Evolutionary conservation across 2,113 vertebrate species (phyloP).

Genomic region (Phrynosoma blainvillii): DNA sequence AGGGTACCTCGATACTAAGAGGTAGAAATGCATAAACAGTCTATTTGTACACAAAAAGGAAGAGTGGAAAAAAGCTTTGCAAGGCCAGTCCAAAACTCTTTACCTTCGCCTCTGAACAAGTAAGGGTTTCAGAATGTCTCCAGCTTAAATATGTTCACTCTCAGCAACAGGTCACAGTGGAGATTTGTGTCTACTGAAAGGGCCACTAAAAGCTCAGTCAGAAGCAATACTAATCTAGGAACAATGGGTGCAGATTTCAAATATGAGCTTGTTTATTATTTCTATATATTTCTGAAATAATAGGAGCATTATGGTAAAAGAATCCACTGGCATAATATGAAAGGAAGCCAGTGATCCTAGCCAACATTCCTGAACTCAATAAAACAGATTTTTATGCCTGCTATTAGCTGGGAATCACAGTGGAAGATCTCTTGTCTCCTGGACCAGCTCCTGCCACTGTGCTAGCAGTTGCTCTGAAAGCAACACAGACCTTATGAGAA

Average conservation of each 20-base stretch:
- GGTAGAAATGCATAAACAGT: background rate
- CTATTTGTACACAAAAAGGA: background rate
- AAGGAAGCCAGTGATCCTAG: background rate
- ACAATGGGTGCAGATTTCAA: slow-evolving; percentile 1
- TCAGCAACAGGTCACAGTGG: background rate
- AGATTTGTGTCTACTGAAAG: background rate
- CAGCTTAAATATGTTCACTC: background rate
- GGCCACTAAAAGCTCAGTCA: slow-evolving; percentile 5
- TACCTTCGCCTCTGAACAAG: background rate
- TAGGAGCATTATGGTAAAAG: background rate
- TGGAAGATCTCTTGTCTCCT: slow-evolving; percentile 5
- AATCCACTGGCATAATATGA: slow-evolving; percentile 8
- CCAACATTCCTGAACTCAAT: slow-evolving; percentile 22
- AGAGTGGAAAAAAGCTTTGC: background rate
- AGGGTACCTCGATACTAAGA: background rate
- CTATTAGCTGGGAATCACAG: background rate
- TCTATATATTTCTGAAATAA: slow-evolving; percentile 32
- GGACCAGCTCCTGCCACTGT: background rate
- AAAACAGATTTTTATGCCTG: slow-evolving; percentile 14
- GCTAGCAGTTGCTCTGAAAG: background rate
- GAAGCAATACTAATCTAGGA: slow-evolving; percentile 11
- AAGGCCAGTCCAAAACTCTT: background rate
- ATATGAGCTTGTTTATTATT: slow-evolving; percentile 9
- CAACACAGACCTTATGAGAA: background rate
- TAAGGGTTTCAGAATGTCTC: background rate